phyloP scores from a whole-genome alignment of 2,797 vertebrate genomes.

The Centropyge bicolor region DNA sequence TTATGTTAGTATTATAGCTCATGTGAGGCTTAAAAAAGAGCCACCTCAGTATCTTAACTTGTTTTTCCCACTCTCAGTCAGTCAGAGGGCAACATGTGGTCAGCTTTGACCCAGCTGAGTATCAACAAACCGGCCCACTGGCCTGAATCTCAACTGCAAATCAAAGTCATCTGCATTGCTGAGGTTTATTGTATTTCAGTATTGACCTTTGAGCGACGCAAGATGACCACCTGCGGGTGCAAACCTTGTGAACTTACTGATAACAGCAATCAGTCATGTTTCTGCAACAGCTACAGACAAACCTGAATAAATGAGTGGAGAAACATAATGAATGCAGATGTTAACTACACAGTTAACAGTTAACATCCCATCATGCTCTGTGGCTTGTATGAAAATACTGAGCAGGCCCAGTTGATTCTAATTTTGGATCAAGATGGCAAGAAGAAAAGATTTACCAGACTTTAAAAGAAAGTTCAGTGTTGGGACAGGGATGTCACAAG shows the following conservation, averaged over 20 bases:
- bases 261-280: background rate
- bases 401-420: no score
- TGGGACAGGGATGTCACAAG: no score
- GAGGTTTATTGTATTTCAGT: slow-evolving; percentile 31
- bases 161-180: background rate
- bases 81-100: background rate
- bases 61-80: background rate
- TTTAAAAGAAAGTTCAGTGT: no score
- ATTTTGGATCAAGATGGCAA: no score
- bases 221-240: background rate
- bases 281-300: background rate
- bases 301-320: no score
- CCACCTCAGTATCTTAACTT: background rate
- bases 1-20: background rate
- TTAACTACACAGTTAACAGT: no score
- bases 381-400: no score
- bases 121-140: background rate
- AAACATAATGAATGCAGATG: no score
- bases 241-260: slow-evolving; percentile 19
- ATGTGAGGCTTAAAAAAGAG: background rate
- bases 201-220: slow-evolving; percentile 22
- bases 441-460: no score
- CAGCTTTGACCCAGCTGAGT: background rate
- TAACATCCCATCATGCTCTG: no score
- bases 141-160: slow-evolving; percentile 17